Percentiles rank a stretch among this genome's conserved stretches.
phyloP scores from a whole-genome alignment of 2,797 vertebrate genomes.

The Ambastaia sidthimunki region DNA sequence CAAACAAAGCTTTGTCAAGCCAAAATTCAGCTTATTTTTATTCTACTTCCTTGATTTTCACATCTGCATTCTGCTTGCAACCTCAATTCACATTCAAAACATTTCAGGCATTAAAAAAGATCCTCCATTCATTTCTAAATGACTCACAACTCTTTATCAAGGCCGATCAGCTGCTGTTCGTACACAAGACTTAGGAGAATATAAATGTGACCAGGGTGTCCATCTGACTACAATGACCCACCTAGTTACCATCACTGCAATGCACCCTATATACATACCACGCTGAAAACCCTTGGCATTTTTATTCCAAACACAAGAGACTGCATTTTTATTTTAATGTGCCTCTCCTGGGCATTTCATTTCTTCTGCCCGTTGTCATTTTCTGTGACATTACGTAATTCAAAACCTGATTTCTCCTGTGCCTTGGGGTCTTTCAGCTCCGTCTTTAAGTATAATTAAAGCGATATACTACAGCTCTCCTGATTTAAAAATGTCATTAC shows the following conservation, averaged over 20 bases:
- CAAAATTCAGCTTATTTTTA: background rate
- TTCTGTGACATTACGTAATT: conserved; percentile 41
- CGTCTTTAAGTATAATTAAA: conserved; percentile 48
- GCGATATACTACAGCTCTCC: conserved; percentile 36
- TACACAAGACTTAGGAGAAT: background rate
- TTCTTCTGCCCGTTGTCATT: conserved; percentile 29
- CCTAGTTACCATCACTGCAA: background rate
- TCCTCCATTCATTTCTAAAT: too few relatives aligned
- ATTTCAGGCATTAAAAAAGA: background rate
- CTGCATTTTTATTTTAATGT: conserved; percentile 41
- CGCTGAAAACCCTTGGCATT: conserved; percentile 21
- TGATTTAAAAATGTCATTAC: conserved; percentile 44
- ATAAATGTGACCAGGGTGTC: background rate
- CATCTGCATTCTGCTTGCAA: background rate
- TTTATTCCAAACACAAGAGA: conserved; percentile 29
- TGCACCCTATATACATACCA: background rate
- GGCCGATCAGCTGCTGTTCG: background rate
- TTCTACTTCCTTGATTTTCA: background rate
- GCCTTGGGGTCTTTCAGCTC: conserved; percentile 28
- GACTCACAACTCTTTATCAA: background rate
- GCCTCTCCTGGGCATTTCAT: conserved; percentile 40
- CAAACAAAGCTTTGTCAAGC: background rate
- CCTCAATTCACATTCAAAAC: background rate
- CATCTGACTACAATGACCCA: background rate
- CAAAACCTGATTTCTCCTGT: conserved; percentile 38